phyloP scores from a whole-genome alignment of 2,797 vertebrate genomes.

The Tragopan temminckii region DNA sequence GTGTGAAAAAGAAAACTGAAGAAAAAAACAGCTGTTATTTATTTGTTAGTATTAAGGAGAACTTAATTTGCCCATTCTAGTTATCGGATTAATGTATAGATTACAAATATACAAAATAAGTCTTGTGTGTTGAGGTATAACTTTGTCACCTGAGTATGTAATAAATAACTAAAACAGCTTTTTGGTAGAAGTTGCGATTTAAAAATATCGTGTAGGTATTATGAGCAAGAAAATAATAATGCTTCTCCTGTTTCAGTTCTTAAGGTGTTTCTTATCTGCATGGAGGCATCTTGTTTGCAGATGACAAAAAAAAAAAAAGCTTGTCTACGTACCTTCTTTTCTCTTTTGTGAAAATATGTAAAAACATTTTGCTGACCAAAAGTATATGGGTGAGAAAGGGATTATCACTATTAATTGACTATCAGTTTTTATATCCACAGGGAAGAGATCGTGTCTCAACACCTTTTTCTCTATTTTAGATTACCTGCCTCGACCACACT shows the following conservation, averaged over 20 bases:
- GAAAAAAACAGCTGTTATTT: background rate
- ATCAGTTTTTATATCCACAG: background rate
- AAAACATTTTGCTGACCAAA: background rate
- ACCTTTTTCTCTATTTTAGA: background rate
- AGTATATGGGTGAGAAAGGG: background rate
- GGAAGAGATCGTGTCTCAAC: background rate
- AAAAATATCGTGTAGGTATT: background rate
- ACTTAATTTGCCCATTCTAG: background rate
- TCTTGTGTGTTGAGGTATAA: background rate
- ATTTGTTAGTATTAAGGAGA: background rate
- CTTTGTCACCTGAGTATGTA: background rate
- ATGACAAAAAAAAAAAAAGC: background rate
- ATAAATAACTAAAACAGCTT: background rate
- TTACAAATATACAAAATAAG: background rate
- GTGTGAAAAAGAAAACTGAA: background rate
- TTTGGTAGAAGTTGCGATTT: background rate
- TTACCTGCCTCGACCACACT: background rate
- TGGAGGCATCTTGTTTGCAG: background rate
- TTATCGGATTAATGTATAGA: background rate
- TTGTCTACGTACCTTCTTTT: background rate
- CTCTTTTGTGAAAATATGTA: background rate
- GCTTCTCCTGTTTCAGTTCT: background rate
- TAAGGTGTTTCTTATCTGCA: background rate
- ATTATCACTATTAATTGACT: background rate
- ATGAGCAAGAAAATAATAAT: background rate